These are phyloP conservation scores for Neoscelio sp. DNA, from an alignment of 2,888 invertebrate genomes.

Conservation along the genomic window DNA sequence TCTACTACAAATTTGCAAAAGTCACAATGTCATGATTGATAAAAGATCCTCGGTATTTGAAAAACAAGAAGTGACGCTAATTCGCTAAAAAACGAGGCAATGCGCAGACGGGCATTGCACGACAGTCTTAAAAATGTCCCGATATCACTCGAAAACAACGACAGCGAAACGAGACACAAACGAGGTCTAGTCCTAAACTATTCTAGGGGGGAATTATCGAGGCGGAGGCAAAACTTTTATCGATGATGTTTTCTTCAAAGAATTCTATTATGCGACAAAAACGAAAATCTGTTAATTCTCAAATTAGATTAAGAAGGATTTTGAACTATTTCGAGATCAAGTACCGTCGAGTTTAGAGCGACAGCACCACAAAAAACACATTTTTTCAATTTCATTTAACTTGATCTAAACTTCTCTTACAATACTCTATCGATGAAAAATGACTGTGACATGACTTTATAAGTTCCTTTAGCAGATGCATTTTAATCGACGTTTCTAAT, in stretches of 20 bases:
- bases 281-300: slow-evolving; percentile 22
- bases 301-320: slow-evolving; percentile 33
- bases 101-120: slow-evolving; percentile 60
- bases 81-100: slow-evolving; percentile 55
- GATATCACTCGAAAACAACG: background rate
- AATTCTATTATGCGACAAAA: slow-evolving; percentile 25
- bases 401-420: too few relatives aligned
- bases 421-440: too few relatives aligned
- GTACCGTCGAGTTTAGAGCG: slow-evolving; percentile 22
- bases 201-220: slow-evolving; percentile 58
- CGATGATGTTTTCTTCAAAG: too few relatives aligned
- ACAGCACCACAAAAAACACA: slow-evolving; percentile 52
- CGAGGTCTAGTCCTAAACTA: slow-evolving; percentile 50
- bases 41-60: too few relatives aligned
- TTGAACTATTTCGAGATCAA: slow-evolving; percentile 60
- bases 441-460: too few relatives aligned
- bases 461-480: too few relatives aligned
- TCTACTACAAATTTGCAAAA: too few relatives aligned
- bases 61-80: too few relatives aligned
- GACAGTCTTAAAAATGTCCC: slow-evolving; percentile 64
- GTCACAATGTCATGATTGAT: slow-evolving; percentile 24
- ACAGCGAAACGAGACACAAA: slow-evolving; percentile 40
- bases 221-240: too few relatives aligned
- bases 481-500: too few relatives aligned
- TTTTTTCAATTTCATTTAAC: too few relatives aligned